Evolutionary conservation across 2,797 vertebrate genomes (phyloP).

Genomic region (Sebastes matsubarae): DNA sequence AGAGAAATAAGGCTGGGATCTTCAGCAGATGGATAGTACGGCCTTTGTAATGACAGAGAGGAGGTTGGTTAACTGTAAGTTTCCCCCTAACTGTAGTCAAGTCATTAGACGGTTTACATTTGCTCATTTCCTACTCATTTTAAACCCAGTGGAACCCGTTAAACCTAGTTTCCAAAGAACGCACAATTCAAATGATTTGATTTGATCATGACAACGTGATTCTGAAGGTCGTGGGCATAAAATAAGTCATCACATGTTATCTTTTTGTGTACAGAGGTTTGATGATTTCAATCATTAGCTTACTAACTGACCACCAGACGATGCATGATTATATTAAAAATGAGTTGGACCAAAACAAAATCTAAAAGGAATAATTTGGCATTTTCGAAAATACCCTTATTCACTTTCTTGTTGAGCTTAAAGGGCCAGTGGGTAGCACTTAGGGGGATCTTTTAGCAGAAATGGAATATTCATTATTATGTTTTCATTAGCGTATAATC

Average conservation of each 20-base stretch:
- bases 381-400: background rate
- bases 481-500: no score
- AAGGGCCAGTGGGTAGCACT: background rate
- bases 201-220: background rate
- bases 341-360: background rate
- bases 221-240: background rate
- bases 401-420: background rate
- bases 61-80: background rate
- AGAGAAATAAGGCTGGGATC: background rate
- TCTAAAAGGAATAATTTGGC: background rate
- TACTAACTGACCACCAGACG: background rate
- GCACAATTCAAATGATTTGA: background rate
- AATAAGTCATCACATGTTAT: conserved; percentile 2
- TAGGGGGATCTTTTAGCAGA: no score
- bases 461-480: no score
- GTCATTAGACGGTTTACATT: background rate
- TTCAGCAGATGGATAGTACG: background rate
- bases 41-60: background rate
- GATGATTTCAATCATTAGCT: background rate
- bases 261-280: background rate
- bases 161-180: background rate
- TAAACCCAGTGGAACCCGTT: background rate
- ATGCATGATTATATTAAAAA: background rate
- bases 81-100: background rate
- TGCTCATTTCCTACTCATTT: background rate